Conservation (phyloP, 2,113 vertebrate genomes). For the Sorex araneus region DNA sequence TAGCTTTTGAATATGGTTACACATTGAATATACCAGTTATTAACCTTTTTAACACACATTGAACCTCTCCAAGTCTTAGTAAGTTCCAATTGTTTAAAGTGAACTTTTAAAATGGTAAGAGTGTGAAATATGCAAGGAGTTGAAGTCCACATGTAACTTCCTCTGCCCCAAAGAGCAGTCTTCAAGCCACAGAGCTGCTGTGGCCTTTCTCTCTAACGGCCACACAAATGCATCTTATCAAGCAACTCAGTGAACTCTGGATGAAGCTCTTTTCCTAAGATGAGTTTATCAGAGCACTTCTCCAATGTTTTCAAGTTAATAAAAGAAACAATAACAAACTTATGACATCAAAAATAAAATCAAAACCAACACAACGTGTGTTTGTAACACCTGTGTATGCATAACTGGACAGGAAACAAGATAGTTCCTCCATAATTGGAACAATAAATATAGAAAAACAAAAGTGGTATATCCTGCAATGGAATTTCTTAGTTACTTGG, state of each 20-base stretch:
- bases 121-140: neutral
- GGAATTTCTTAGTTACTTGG: neutral
- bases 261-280: neutral
- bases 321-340: neutral
- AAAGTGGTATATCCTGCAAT: neutral
- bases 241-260: neutral
- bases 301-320: neutral
- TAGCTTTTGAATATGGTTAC: neutral
- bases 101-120: neutral
- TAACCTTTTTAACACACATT: neutral
- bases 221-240: neutral
- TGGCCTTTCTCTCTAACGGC: neutral
- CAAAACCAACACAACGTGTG: too few species aligned
- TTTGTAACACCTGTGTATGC: neutral
- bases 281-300: neutral
- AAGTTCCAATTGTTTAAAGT: neutral
- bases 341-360: neutral
- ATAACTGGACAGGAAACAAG: neutral
- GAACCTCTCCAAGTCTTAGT: neutral
- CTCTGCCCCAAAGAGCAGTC: neutral
- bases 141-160: neutral
- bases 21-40: neutral
- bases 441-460: neutral
- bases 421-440: neutral
- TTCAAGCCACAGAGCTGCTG: neutral